Evolutionary conservation across 2,113 vertebrate genomes (phyloP).

Genomic region (Anolis sagrei): DNA sequence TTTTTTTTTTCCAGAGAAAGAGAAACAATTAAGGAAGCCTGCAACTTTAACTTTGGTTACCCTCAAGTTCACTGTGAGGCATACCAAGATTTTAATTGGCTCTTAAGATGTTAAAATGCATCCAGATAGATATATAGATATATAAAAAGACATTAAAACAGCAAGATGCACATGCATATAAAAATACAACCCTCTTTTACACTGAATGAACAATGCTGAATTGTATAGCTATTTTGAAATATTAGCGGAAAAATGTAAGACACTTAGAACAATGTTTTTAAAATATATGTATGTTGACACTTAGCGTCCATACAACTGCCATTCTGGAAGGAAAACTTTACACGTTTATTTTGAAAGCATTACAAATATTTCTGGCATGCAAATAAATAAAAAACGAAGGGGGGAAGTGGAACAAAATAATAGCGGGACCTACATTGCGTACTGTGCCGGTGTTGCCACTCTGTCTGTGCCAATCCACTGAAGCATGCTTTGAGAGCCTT

Average conservation of each 20-base stretch:
- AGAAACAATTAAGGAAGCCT: constrained; percentile 63
- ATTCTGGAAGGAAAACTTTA: constrained; percentile 60
- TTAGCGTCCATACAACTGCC: constrained; percentile 26
- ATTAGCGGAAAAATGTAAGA: constrained; percentile 50
- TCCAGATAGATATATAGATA: constrained; percentile 5
- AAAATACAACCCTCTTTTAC: neutral
- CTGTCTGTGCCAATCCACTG: constrained; percentile 89
- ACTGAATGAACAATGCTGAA: constrained; percentile 36
- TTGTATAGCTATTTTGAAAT: constrained; percentile 27
- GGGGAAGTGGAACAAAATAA: constrained; percentile 66
- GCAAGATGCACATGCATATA: neutral
- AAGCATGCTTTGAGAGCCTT: constrained; percentile 92
- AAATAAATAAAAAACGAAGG: constrained; percentile 60
- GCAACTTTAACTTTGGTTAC: constrained; percentile 64
- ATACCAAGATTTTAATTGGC: constrained; percentile 58
- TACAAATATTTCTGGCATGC: constrained; percentile 67
- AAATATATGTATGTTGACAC: constrained; percentile 34
- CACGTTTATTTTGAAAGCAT: constrained; percentile 33
- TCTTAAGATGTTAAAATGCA: constrained; percentile 58
- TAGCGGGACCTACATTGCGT: constrained; percentile 92
- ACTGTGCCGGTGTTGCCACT: constrained; percentile 91
- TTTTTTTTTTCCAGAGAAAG: constrained; percentile 10
- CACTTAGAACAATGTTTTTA: constrained; percentile 17
- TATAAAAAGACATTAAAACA: neutral
- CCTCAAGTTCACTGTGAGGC: constrained; percentile 30